Evolutionary conservation across 2,888 invertebrate genomes (phyloP), one percentile per base, ranked within the genome.

Genomic region (Aleiodes alternator): DNA sequence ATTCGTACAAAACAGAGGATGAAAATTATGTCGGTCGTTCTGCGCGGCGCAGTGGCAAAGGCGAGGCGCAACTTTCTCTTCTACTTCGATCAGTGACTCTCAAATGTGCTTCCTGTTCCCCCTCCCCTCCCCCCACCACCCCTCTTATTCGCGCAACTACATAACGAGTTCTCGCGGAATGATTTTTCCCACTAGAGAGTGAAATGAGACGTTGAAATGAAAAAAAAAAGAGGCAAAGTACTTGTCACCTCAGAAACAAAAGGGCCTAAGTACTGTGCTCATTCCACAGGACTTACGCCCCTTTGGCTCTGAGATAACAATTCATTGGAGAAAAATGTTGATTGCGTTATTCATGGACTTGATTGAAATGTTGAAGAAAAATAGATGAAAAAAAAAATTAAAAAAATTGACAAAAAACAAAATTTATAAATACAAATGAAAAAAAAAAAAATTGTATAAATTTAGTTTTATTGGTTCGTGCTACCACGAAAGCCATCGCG

Each of bases 61-160:
- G 55, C 61, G 70, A 75, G 68, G 51, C 55, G 68, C 1, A 23
- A 87, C 88, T 89, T 88, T 89, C 89, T 88, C 88, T 88, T 85
- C 68, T 68, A 51, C 34, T 51, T 72, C 31, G 73, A 81, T 74
- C 88, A 87, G 88, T 73, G 88, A 84, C 82, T 86, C 89, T 89
- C 89, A 88, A 83, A 84, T 78, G 80, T 79, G 81, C 88, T 89
- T 89, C 88, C 89, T 88, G 85, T 84, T 87, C 85, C 68, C 14
- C 51, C 51, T 34, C 31, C 8, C 31, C 72, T 55, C 29, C 12
- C 6, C 59, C 31, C 8, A 16, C 71, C 61, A 14, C 12, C 6
- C 59, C 23, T 23, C 2, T 23, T 1, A 23, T 23, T 23, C 59
- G 16, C 16, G 9, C 64, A 48, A 16, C 43, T 43, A 43, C 48